A percentile compares a stretch with the other conserved stretches of the same genome.
phyloP scores from a whole-genome alignment of 2,797 vertebrate species.

The Protonibea diacanthus region DNA sequence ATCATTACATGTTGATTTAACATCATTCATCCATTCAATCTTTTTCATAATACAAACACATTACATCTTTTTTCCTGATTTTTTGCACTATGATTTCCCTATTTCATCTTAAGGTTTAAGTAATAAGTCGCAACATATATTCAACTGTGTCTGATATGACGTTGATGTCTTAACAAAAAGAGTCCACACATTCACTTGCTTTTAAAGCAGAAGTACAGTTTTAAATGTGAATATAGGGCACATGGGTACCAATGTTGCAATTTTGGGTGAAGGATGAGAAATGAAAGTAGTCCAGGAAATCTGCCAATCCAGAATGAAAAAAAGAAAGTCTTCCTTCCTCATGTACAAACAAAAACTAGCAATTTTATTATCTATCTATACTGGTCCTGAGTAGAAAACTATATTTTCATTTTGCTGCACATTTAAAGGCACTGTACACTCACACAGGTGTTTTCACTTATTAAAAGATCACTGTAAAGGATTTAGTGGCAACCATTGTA shows the following conservation, averaged over 20 bases:
- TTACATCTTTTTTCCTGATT: too few relatives aligned
- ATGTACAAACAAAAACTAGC: background rate
- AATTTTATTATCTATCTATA: background rate
- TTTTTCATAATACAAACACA: too few relatives aligned
- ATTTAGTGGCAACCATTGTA: too few relatives aligned
- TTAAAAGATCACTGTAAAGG: too few relatives aligned
- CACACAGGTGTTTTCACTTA: too few relatives aligned
- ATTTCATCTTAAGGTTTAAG: too few relatives aligned
- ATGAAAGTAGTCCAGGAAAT: conserved; percentile 6
- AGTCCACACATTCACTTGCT: background rate
- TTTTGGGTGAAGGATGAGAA: background rate
- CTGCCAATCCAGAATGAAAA: background rate
- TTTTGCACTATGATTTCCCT: too few relatives aligned
- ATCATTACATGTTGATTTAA: too few relatives aligned
- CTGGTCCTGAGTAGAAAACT: background rate
- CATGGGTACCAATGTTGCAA: background rate
- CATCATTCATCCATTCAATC: too few relatives aligned
- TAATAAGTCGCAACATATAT: too few relatives aligned
- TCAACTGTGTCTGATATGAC: background rate
- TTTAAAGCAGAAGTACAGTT: too few relatives aligned
- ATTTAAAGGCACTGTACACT: background rate
- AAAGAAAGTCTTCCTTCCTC: background rate
- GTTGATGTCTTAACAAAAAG: background rate
- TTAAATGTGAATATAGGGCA: background rate
- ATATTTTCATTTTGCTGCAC: background rate